Evolutionary conservation across 2,113 vertebrate species (phyloP).

Genomic region (Cisticola juncidis): DNA sequence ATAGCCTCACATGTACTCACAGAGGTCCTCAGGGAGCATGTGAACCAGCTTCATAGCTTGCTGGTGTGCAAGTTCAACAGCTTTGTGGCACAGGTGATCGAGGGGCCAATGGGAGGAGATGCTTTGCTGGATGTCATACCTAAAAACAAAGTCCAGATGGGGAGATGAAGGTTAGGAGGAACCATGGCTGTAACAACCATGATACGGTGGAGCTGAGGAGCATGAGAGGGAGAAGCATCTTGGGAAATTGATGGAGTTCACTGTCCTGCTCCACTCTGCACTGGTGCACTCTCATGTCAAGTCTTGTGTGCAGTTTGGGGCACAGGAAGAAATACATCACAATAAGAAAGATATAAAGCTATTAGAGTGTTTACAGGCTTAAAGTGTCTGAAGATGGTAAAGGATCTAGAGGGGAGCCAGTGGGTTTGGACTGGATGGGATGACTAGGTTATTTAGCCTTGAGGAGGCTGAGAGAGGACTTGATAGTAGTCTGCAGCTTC

Average conservation of each 20-base stretch:
- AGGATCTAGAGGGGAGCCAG: neutral
- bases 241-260: neutral
- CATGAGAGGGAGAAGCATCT: neutral
- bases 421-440: neutral
- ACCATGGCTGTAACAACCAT: neutral
- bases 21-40: accelerated
- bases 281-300: neutral
- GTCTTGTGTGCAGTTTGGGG: neutral
- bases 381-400: neutral
- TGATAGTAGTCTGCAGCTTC: neutral
- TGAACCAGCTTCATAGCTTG: neutral
- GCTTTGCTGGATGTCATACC: neutral
- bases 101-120: accelerated
- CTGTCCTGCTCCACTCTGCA: neutral
- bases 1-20: neutral
- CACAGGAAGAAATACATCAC: neutral
- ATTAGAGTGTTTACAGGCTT: neutral
- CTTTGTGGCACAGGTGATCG: accelerated
- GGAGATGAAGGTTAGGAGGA: neutral
- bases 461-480: neutral
- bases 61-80: neutral
- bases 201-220: neutral
- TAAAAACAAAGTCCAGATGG: neutral
- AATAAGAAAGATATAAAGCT: neutral
- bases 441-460: neutral